Conservation (phyloP, 2,888 invertebrate species). For the Morpho achilles region DNA sequence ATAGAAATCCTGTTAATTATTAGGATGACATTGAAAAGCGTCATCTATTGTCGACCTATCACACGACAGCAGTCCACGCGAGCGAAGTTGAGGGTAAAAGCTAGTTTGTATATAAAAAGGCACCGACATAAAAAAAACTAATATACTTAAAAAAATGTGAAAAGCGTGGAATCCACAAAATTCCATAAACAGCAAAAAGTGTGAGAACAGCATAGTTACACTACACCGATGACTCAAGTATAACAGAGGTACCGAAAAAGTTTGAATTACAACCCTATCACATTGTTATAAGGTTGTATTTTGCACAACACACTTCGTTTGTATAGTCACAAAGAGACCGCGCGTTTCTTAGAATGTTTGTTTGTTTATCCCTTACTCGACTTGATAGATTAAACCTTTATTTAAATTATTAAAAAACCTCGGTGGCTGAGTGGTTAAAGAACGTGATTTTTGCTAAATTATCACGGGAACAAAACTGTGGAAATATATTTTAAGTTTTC, state of each 20-base stretch:
- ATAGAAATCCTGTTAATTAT: too few relatives aligned
- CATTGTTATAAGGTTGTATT: neutral
- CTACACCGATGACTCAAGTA: slow-evolving; percentile 22
- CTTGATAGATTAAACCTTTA: slow-evolving; percentile 4
- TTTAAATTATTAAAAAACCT: neutral
- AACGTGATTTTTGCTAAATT: too few relatives aligned
- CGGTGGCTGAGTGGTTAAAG: neutral
- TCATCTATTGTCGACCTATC: too few relatives aligned
- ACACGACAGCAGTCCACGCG: too few relatives aligned
- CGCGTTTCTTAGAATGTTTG: slow-evolving; percentile 21
- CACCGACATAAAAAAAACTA: too few relatives aligned
- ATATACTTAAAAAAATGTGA: neutral
- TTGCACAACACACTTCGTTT: neutral
- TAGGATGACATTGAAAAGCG: too few relatives aligned
- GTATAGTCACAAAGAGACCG: slow-evolving; percentile 20
- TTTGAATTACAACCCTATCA: neutral
- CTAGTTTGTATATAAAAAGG: too few relatives aligned
- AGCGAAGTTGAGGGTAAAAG: too few relatives aligned
- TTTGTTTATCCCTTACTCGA: slow-evolving; percentile 19
- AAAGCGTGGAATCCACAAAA: slow-evolving; percentile 11
- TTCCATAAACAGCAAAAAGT: slow-evolving; percentile 23
- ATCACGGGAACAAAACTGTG: too few relatives aligned
- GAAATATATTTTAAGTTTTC: too few relatives aligned
- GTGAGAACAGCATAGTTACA: slow-evolving; percentile 24
- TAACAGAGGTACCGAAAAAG: neutral